These are phyloP conservation scores for Apodemus speciosus DNA, from an alignment of 2,113 vertebrate genomes.

Conservation along the genomic window DNA sequence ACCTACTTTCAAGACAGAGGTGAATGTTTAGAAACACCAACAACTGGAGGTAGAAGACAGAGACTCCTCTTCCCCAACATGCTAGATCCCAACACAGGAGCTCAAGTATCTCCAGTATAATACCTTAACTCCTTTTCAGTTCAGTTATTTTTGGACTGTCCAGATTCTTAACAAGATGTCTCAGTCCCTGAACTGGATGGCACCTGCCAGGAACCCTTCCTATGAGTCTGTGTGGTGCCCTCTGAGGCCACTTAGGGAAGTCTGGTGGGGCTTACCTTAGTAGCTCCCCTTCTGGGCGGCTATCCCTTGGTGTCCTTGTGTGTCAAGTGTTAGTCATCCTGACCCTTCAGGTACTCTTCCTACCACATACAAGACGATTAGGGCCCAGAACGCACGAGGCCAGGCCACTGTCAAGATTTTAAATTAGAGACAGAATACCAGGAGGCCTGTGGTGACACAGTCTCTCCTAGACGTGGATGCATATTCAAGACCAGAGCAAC, in stretches of 20 bases:
- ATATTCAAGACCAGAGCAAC: neutral
- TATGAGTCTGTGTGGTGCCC: neutral
- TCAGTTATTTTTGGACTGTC: neutral
- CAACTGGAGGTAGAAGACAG: neutral
- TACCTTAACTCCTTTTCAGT: neutral
- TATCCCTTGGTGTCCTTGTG: neutral
- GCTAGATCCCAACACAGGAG: neutral
- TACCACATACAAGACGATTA: neutral
- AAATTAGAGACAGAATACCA: neutral
- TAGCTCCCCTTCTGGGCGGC: neutral
- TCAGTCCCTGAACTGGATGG: neutral
- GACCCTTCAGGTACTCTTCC: neutral
- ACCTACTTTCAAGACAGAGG: neutral
- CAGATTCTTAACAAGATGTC: neutral
- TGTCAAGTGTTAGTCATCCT: neutral
- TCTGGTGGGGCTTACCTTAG: neutral
- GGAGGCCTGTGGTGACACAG: neutral
- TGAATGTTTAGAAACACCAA: neutral
- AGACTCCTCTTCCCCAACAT: neutral
- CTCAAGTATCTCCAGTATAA: neutral
- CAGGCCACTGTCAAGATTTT: neutral
- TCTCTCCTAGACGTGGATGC: neutral
- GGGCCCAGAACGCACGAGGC: fast-evolving
- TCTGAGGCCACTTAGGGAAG: neutral
- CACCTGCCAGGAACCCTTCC: neutral